A percentile compares a stretch with the other conserved stretches of the same genome.
phyloP scores from a whole-genome alignment of 2,888 invertebrate species.

The Sminthurides aquaticus region DNA sequence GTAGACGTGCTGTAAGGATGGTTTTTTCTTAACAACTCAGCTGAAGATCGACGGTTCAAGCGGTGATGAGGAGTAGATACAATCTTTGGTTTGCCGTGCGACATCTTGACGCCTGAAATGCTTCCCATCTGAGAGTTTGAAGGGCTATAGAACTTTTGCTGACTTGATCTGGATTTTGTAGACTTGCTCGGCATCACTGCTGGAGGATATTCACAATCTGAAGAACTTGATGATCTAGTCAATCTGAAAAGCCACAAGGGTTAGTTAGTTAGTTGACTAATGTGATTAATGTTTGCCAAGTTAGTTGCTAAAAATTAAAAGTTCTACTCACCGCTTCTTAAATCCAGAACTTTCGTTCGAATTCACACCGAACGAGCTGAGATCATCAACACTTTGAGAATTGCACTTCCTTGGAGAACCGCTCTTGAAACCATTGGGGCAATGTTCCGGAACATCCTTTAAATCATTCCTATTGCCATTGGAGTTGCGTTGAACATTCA shows the following conservation, averaged over 20 bases:
- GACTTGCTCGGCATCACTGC: slow-evolving; percentile 30
- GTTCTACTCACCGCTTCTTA: slow-evolving; percentile 34
- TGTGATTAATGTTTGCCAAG: no score
- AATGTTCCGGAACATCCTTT: background rate
- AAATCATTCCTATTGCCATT: slow-evolving; percentile 13
- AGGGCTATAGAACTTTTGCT: slow-evolving; percentile 24
- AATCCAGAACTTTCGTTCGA: slow-evolving; percentile 26
- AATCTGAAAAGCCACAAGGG: slow-evolving; percentile 20
- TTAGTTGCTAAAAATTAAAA: no score
- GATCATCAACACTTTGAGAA: slow-evolving; percentile 42
- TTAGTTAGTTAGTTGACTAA: no score
- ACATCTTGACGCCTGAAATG: slow-evolving; percentile 10
- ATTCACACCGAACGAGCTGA: slow-evolving; percentile 40
- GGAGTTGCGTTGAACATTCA: slow-evolving; percentile 20
- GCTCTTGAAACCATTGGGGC: slow-evolving; percentile 8
- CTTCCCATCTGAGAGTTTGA: slow-evolving; percentile 1
- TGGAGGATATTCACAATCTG: slow-evolving; percentile 40
- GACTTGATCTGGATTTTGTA: slow-evolving; percentile 23
- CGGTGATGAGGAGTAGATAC: slow-evolving; percentile 33
- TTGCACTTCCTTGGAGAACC: slow-evolving; percentile 38
- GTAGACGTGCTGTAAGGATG: slow-evolving; percentile 42
- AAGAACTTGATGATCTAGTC: slow-evolving; percentile 40
- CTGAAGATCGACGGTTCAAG: slow-evolving; percentile 40
- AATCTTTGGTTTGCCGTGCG: slow-evolving; percentile 17
- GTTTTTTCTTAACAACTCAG: slow-evolving; percentile 40